phyloP scores from a whole-genome alignment of 2,113 vertebrate genomes.

The Megaleporinus macrocephalus region DNA sequence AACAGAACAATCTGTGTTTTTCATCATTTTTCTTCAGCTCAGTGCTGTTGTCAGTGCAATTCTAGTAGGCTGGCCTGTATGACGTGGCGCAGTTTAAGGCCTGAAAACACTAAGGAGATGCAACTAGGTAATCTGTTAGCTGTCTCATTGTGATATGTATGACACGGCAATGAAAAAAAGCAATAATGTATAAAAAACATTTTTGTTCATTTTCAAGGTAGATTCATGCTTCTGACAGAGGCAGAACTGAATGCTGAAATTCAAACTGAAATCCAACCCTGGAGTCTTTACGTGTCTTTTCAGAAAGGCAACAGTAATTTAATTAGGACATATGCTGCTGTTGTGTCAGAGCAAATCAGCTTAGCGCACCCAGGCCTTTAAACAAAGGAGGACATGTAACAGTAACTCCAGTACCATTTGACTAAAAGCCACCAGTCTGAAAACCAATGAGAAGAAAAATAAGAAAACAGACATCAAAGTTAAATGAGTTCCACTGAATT shows the following conservation, averaged over 20 bases:
- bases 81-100: constrained; percentile 46
- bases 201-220: neutral
- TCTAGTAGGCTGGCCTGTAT: constrained; percentile 62
- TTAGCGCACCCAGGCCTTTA: constrained; percentile 16
- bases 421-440: constrained; percentile 33
- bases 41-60: constrained; percentile 76
- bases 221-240: neutral
- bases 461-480: constrained; percentile 32
- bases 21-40: constrained; percentile 51
- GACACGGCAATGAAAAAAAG: neutral
- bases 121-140: neutral
- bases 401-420: constrained; percentile 40
- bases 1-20: neutral
- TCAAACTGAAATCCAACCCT: neutral
- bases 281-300: neutral
- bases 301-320: neutral
- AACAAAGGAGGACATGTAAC: constrained; percentile 16
- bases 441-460: constrained; percentile 31
- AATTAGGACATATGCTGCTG: neutral
- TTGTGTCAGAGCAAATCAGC: neutral
- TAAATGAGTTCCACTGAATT: constrained; percentile 6
- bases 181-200: neutral
- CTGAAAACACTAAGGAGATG: constrained; percentile 10
- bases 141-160: neutral
- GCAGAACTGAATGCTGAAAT: neutral